Percentiles rank a stretch among this genome's conserved stretches.
These are phyloP conservation scores for Lamellibrachia columna DNA, from an alignment of 2,888 invertebrate genomes.

Conservation along the genomic window DNA sequence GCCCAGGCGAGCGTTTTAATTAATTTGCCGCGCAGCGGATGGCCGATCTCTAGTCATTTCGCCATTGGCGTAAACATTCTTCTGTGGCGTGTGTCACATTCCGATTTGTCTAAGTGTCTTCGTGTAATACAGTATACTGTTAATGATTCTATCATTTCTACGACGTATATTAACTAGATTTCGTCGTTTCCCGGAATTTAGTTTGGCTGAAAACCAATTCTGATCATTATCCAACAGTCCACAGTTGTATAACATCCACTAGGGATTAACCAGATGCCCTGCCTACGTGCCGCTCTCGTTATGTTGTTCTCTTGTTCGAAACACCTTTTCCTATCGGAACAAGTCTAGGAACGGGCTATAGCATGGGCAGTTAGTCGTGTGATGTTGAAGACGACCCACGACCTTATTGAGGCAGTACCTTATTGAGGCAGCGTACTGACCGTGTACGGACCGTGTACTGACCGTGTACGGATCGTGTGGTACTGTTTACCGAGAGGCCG, in stretches of 20 bases:
- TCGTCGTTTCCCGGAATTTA: not conserved
- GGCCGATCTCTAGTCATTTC: not conserved
- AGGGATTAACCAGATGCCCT: not conserved
- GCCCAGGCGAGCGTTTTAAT: not conserved
- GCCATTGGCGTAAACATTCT: not conserved
- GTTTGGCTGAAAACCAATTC: not conserved
- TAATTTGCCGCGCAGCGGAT: not conserved
- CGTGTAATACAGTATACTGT: not conserved
- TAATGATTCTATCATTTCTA: not conserved
- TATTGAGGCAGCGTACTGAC: no score
- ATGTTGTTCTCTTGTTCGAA: not conserved
- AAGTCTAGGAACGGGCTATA: not conserved
- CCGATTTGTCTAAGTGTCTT: not conserved
- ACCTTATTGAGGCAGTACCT: no score
- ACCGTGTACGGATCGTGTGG: not conserved
- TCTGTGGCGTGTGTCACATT: not conserved
- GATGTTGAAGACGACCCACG: not conserved
- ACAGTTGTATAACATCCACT: not conserved
- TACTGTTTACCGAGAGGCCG: conserved; percentile 19
- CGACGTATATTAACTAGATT: not conserved
- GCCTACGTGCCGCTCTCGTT: not conserved
- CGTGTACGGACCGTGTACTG: not conserved
- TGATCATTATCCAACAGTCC: not conserved
- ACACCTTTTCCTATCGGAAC: not conserved
- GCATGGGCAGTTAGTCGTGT: not conserved